These are phyloP conservation scores for Syngnathus rostellatus DNA, from an alignment of 2,797 vertebrate species.

Conservation along the genomic window DNA sequence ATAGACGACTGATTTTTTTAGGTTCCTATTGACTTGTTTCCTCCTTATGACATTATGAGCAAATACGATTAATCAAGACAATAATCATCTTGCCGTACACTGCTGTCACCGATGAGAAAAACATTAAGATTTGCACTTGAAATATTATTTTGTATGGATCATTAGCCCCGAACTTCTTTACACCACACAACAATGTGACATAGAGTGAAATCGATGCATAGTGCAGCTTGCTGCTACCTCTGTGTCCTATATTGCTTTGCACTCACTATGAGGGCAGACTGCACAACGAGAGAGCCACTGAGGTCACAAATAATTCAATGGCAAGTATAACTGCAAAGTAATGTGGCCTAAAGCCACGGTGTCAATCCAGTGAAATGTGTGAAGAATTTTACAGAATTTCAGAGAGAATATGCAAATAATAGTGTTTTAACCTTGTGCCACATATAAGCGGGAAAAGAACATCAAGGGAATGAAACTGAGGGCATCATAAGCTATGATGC, in stretches of 20 bases:
- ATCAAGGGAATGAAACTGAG: constrained; percentile 8
- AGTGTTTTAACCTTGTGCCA: background rate
- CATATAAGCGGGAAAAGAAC: background rate
- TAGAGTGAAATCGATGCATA: constrained; percentile 53
- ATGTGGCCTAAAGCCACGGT: constrained; percentile 22
- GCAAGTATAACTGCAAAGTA: constrained; percentile 24
- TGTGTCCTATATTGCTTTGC: constrained; percentile 46
- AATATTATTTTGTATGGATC: constrained; percentile 9
- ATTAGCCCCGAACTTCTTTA: constrained; percentile 21
- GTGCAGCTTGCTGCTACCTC: constrained; percentile 33
- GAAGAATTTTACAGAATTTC: background rate
- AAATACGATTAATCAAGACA: constrained; percentile 13
- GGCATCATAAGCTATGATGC: constrained; percentile 6
- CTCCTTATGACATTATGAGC: constrained; percentile 12
- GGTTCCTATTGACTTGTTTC: constrained; percentile 3
- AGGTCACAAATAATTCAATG: constrained; percentile 46
- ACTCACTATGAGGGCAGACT: constrained; percentile 47
- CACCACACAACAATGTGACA: constrained; percentile 23
- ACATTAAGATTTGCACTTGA: constrained; percentile 6
- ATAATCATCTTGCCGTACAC: constrained; percentile 7
- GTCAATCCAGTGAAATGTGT: constrained; percentile 15
- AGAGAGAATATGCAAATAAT: constrained; percentile 4
- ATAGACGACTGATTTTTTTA: constrained; percentile 13
- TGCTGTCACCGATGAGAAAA: background rate
- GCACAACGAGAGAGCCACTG: constrained; percentile 36